Evolutionary conservation across 2,888 invertebrate species (phyloP).

Genomic region (Argyresthia goedartella): DNA sequence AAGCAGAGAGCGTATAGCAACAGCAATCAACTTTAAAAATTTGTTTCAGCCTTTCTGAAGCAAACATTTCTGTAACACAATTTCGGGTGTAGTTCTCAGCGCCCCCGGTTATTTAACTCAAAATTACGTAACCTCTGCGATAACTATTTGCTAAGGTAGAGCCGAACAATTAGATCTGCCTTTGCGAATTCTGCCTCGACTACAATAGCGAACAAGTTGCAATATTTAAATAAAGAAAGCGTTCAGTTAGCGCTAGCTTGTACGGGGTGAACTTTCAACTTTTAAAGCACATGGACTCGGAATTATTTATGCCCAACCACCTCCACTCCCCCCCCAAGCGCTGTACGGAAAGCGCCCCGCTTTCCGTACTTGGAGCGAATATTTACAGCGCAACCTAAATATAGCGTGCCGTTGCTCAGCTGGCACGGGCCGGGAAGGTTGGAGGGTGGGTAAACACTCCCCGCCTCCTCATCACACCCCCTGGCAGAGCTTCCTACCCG

Average conservation of each 20-base stretch:
- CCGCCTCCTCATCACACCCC: slow-evolving; percentile 17
- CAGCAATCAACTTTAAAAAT: background rate
- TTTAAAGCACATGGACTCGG: slow-evolving; percentile 54
- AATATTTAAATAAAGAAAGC: slow-evolving; percentile 69
- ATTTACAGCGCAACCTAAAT: slow-evolving; percentile 71
- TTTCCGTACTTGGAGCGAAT: slow-evolving; percentile 66
- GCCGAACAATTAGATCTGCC: slow-evolving; percentile 49
- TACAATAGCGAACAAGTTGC: slow-evolving; percentile 69
- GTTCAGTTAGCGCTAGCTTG: slow-evolving; percentile 52
- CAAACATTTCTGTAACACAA: background rate
- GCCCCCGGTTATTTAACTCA: background rate
- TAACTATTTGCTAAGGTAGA: slow-evolving; percentile 14
- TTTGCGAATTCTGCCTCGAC: slow-evolving; percentile 49
- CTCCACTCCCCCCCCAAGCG: slow-evolving; percentile 15
- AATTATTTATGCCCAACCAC: slow-evolving; percentile 23
- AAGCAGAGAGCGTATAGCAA: background rate
- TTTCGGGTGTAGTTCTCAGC: too few species aligned
- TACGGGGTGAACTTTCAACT: slow-evolving; percentile 68
- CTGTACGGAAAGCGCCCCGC: slow-evolving; percentile 26
- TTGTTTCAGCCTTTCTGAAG: background rate
- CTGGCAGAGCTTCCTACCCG: slow-evolving; percentile 27
- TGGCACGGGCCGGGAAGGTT: slow-evolving; percentile 41
- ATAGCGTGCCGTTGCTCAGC: slow-evolving; percentile 68
- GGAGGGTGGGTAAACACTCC: slow-evolving; percentile 57
- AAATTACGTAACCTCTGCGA: background rate